Base-by-base conservation (phyloP, 2,113 vertebrate species). In the Syrrhaptes paradoxus region DNA sequence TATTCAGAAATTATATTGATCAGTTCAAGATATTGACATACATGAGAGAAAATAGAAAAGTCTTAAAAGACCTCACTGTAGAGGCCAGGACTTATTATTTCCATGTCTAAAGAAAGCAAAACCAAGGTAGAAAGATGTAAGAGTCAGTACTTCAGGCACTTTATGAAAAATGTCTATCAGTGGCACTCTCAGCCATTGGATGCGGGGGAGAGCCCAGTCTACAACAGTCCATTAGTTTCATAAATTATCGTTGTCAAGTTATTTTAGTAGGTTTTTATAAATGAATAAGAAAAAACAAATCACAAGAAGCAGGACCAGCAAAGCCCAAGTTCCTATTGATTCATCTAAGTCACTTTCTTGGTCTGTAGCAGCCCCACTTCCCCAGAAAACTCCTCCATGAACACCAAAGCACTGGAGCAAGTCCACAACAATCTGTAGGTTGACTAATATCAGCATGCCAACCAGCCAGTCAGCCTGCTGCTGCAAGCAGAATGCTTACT, bases 131-230 rank as follows among this genome's bases (percentile, higher is more conserved):
- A 78, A 20, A 59, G 38, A 41, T 31, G 24, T 55, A 77, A 71
- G 43, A 92, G 67, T 16, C 63, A 73, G 32, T 59, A 79, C n/a
- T 87, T 79, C 6, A 62, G 41, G 67, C 20, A 76, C 46, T 66
- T 68, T 43, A 91, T 71, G 74, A 87, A 82, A 93, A 83, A 91
- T 63, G 62, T n/a, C n/a, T n/a, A n/a, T n/a, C n/a, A n/a, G n/a
- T n/a, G n/a, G n/a, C n/a, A n/a, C n/a, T n/a, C 59, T 28, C 38
- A 46, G 62, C n/a, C 54, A 38, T 7, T 85, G 83, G 80, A 85
- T 67, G 12, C 54, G 36, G 25, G 41, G 70, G 58, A 91, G 36
- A 92, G n/a, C 49, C 91, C 70, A 96, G 76, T 24, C 80, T 38
- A 8, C 49, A 85, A 82, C 29, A 89, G 71, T 74, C 77, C 62